Base-by-base conservation (phyloP, 2,113 vertebrate genomes). In the Sula dactylatra region DNA sequence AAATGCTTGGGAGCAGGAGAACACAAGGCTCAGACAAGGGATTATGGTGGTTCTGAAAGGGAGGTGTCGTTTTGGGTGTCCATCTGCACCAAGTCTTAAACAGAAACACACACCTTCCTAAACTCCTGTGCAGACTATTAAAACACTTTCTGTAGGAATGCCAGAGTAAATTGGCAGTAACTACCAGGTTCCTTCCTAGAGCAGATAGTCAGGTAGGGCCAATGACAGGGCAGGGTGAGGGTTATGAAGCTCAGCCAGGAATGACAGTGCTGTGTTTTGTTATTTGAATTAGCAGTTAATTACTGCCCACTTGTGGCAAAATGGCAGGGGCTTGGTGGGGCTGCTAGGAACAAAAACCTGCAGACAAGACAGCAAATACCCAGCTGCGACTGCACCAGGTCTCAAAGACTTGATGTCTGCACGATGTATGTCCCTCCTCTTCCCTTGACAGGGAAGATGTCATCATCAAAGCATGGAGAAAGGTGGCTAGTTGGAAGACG, bases 261-360 rank as follows among this genome's bases (percentile, higher is more conserved):
- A 9, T 25, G 20, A 85, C 17, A 7, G 8, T 6, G 3, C 7
- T 4, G 14, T 12, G 4, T 22, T 32, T 54, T 36, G 19, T 25
- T 36, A 64, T 69, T 74, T 82, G 38, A 76, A 61, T 73, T 55
- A 78, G 47, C 47, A 76, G 65, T 82, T 94, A 94, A 93, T 96
- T 87, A 70, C 78, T 93, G 77, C 81, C 91, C 81, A 85, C 94
- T 61, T 91, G 65, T 87, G 93, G 86, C 61, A 92, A 93, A 78
- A 44, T 34, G 13, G 11, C 31, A 67, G 21, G 21, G 36, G 4
- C 13, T 67, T 67, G n/a, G 7, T 22, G 50, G 34, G 38, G 7
- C 13, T 84, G 11, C 15, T 18, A 36, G n/a, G 36, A 38, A n/a
- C n/a, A 78, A 73, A 71, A 70, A 12, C 4, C 26, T 55, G 54